phyloP scores from a whole-genome alignment of 30 jellyfish, hydroid and myxozoan genomes.

The Euphysa ruthae region DNA sequence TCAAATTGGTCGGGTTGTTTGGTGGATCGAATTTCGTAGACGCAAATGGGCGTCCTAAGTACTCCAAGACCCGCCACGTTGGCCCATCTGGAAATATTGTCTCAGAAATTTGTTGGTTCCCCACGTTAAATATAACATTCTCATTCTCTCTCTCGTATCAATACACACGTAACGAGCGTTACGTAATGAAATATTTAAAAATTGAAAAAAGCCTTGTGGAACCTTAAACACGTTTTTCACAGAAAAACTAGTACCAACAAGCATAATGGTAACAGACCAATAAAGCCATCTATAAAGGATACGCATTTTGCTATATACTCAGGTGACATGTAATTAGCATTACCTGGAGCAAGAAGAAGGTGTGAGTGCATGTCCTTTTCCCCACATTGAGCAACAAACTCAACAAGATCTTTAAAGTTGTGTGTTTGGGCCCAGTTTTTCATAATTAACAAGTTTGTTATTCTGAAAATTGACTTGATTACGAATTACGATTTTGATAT shows the following conservation, averaged over 20 bases:
- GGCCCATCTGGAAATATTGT: no score
- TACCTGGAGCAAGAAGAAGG: neutral
- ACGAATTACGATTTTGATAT: neutral
- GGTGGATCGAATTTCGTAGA: no score
- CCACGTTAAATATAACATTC: no score
- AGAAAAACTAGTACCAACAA: neutral
- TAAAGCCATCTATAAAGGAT: neutral
- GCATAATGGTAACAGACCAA: conserved; percentile 2
- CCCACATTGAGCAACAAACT: conserved; percentile 3
- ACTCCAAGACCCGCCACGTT: no score
- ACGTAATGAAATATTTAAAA: neutral
- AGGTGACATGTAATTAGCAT: no score
- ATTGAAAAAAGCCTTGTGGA: neutral
- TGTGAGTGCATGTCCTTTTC: neutral
- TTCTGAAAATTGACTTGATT: neutral
- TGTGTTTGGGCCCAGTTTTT: conserved; percentile 9
- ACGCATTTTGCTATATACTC: neutral
- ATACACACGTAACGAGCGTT: conserved; percentile 1
- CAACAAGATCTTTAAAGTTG: neutral
- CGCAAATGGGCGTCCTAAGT: no score
- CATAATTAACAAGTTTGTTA: neutral
- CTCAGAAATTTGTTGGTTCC: no score
- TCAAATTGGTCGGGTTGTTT: no score
- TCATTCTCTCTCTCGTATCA: neutral
- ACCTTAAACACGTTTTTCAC: neutral